These are phyloP conservation scores for Habrosyne pyritoides DNA, from an alignment of 2,888 invertebrate species.

Conservation along the genomic window DNA sequence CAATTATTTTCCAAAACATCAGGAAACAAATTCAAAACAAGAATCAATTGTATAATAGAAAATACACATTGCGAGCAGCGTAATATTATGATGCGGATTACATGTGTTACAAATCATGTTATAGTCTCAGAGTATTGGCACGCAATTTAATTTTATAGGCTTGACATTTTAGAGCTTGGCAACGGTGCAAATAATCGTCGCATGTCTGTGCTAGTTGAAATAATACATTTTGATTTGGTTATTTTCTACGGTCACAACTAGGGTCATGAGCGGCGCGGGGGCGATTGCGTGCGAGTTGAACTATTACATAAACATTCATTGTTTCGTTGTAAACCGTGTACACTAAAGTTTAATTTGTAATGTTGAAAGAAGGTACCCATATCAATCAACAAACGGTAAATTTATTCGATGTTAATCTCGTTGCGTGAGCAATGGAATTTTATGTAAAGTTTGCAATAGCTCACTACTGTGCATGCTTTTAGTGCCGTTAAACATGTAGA, in stretches of 20 bases:
- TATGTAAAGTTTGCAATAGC: neutral
- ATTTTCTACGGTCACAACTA: neutral
- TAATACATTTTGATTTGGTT: slow-evolving; percentile 1
- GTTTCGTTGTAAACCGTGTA: neutral
- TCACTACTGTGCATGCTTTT: neutral
- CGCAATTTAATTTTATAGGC: slow-evolving; percentile 5
- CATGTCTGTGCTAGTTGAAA: neutral
- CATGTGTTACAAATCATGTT: neutral
- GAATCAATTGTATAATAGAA: neutral
- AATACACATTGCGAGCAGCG: neutral
- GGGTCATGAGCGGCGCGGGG: neutral
- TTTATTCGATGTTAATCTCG: neutral
- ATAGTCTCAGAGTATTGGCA: slow-evolving; percentile 6
- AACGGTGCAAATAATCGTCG: neutral
- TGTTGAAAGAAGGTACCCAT: slow-evolving; percentile 4
- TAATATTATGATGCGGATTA: neutral
- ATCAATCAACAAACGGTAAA: slow-evolving; percentile 3
- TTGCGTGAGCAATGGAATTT: neutral
- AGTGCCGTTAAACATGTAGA: too few relatives aligned
- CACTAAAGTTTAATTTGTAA: neutral
- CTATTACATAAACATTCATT: neutral
- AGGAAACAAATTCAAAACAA: neutral
- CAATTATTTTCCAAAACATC: neutral
- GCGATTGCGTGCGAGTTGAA: neutral
- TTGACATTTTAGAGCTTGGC: slow-evolving; percentile 6